Percentiles rank a stretch among this genome's conserved stretches.
phyloP scores from a whole-genome alignment of 1,140 invertebrate genomes.

The Drosophila arawakana region DNA sequence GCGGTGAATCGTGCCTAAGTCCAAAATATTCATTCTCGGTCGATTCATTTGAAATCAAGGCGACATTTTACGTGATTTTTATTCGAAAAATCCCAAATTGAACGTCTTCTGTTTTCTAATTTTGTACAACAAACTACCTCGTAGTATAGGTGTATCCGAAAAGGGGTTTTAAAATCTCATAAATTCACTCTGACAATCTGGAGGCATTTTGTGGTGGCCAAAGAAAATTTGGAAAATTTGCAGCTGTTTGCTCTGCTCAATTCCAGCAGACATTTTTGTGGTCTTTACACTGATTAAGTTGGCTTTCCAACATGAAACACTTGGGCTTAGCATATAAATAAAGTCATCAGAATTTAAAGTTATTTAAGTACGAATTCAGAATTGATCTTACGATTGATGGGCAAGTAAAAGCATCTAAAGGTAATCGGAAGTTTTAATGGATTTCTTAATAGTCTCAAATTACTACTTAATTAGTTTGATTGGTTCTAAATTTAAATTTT shows the following conservation, averaged over 20 bases:
- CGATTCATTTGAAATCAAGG: slow-evolving; percentile 76
- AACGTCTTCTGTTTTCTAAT: slow-evolving; percentile 55
- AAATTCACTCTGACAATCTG: slow-evolving; percentile 53
- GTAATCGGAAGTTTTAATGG: no score
- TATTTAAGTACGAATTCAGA: background rate
- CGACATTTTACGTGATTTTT: slow-evolving; percentile 80
- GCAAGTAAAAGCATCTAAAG: background rate
- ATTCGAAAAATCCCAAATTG: slow-evolving; percentile 55
- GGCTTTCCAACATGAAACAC: slow-evolving; percentile 7
- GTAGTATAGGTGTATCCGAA: slow-evolving; percentile 30
- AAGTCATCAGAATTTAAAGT: background rate
- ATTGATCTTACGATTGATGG: background rate
- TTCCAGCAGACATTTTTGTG: slow-evolving; percentile 40
- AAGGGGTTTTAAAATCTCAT: slow-evolving; percentile 75
- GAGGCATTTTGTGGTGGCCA: slow-evolving; percentile 62
- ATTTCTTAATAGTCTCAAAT: no score
- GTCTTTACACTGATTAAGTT: slow-evolving; percentile 36
- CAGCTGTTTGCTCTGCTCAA: slow-evolving; percentile 59
- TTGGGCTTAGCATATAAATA: slow-evolving; percentile 2
- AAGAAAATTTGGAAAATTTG: slow-evolving; percentile 57
- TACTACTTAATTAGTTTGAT: no score
- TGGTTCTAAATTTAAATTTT: no score
- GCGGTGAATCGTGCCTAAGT: slow-evolving; percentile 71
- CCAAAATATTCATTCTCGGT: slow-evolving; percentile 57
- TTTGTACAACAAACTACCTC: slow-evolving; percentile 49